A percentile compares a stretch with the other conserved stretches of the same genome.
Conservation (phyloP, 2,797 vertebrate genomes). For the Anolis apletophallus region DNA sequence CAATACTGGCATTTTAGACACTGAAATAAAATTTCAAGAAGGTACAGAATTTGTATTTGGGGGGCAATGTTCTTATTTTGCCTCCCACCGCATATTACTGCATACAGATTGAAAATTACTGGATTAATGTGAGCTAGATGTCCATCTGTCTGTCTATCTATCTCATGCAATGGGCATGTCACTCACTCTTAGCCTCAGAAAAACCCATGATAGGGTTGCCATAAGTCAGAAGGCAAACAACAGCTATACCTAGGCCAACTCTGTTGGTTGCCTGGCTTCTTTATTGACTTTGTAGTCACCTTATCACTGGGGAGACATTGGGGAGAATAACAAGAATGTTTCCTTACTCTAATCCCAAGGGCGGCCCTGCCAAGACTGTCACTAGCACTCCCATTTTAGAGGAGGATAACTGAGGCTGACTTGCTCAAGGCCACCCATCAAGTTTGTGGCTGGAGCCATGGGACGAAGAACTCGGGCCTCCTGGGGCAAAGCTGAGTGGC, state of each 20-base stretch:
- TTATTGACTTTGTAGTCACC: not conserved
- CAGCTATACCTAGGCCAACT: too few relatives aligned
- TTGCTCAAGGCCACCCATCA: not conserved
- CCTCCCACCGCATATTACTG: not conserved
- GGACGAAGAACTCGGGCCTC: too few relatives aligned
- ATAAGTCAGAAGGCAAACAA: too few relatives aligned
- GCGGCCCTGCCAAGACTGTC: not conserved
- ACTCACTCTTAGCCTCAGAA: too few relatives aligned
- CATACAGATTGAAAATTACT: not conserved
- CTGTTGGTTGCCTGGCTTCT: not conserved
- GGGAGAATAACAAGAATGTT: not conserved
- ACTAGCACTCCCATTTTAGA: conserved; percentile 4
- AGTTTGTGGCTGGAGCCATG: not conserved
- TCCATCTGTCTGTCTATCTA: too few relatives aligned
- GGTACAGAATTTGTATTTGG: too few relatives aligned
- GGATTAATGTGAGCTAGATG: not conserved
- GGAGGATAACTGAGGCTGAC: not conserved
- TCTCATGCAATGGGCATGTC: too few relatives aligned
- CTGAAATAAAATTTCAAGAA: too few relatives aligned
- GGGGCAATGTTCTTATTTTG: not conserved
- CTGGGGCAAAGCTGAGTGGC: not conserved
- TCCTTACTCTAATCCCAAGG: not conserved
- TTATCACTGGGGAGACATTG: not conserved
- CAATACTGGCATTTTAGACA: too few relatives aligned
- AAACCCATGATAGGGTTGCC: too few relatives aligned